Evolutionary conservation across 2,888 invertebrate species (phyloP).

Genomic region (Stenodera caucasica): DNA sequence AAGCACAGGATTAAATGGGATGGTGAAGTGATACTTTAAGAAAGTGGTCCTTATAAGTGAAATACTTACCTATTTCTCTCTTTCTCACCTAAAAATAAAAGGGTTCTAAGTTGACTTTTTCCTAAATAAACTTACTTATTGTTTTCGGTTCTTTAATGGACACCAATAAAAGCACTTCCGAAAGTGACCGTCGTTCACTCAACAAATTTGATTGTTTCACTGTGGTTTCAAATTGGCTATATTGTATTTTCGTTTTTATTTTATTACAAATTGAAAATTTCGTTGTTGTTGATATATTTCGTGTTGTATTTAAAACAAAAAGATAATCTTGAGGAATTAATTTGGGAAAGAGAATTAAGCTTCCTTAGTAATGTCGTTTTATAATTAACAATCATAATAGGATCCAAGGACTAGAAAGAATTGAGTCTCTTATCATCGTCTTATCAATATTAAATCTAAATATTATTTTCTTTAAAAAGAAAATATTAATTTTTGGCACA

Average conservation of each 20-base stretch:
- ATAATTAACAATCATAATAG: too few relatives aligned
- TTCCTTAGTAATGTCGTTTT: too few relatives aligned
- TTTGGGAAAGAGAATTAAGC: too few relatives aligned
- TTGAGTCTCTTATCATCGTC: too few relatives aligned
- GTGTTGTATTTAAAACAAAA: too few relatives aligned
- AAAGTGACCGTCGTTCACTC: constrained; percentile 22
- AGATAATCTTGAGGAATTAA: too few relatives aligned
- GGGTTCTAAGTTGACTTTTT: constrained; percentile 36
- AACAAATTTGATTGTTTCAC: constrained; percentile 25
- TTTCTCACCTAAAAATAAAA: not conserved
- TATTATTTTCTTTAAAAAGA: too few relatives aligned
- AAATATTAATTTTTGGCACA: not conserved
- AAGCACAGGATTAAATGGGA: constrained; percentile 33
- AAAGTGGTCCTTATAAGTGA: constrained; percentile 22
- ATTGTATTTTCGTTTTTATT: not conserved
- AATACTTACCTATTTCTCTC: constrained; percentile 16
- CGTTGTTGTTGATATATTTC: not conserved
- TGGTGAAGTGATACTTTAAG: constrained; percentile 31
- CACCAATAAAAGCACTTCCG: constrained; percentile 30
- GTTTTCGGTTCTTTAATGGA: constrained; percentile 33
- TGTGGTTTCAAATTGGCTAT: constrained; percentile 8
- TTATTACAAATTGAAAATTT: not conserved
- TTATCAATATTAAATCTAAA: too few relatives aligned
- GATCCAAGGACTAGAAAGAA: too few relatives aligned
- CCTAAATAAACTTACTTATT: constrained; percentile 41